phyloP scores from a whole-genome alignment of 2,888 invertebrate species.

The Scrobipalpa atriplicella region DNA sequence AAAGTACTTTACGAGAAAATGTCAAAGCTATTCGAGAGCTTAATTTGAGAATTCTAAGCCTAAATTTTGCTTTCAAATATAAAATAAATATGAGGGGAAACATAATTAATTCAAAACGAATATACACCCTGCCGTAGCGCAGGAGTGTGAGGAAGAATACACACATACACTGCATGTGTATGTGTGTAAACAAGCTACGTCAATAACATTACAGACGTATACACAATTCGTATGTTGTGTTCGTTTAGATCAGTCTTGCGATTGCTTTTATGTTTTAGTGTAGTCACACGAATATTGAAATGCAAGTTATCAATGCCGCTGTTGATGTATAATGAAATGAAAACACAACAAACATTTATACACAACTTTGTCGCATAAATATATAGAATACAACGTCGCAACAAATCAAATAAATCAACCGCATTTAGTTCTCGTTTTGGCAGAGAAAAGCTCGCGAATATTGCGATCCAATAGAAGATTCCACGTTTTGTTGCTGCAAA shows the following conservation, averaged over 20 bases:
- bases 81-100: slow-evolving; percentile 50
- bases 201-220: slow-evolving; percentile 58
- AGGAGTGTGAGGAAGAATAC: slow-evolving; percentile 49
- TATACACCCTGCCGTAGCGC: slow-evolving; percentile 33
- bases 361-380: slow-evolving; percentile 24
- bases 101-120: slow-evolving; percentile 58
- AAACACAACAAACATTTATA: slow-evolving; percentile 1
- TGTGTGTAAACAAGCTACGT: slow-evolving; percentile 64
- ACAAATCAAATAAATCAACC: slow-evolving; percentile 23
- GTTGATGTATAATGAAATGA: background rate
- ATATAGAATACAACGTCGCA: slow-evolving; percentile 14
- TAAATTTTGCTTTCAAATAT: slow-evolving; percentile 34
- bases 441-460: slow-evolving; percentile 19
- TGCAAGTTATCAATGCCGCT: slow-evolving; percentile 5
- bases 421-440: slow-evolving; percentile 18
- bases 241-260: slow-evolving; percentile 67
- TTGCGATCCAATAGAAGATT: slow-evolving; percentile 16
- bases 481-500: slow-evolving; percentile 10
- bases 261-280: slow-evolving; percentile 57
- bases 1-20: slow-evolving; percentile 17
- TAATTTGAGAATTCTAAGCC: slow-evolving; percentile 23
- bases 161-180: slow-evolving; percentile 42
- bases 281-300: slow-evolving; percentile 17
- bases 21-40: slow-evolving; percentile 19
- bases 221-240: slow-evolving; percentile 54